A percentile compares a stretch with the other conserved stretches of the same genome.
phyloP scores from a whole-genome alignment of 2,797 vertebrate genomes.

The Clarias fuscus region DNA sequence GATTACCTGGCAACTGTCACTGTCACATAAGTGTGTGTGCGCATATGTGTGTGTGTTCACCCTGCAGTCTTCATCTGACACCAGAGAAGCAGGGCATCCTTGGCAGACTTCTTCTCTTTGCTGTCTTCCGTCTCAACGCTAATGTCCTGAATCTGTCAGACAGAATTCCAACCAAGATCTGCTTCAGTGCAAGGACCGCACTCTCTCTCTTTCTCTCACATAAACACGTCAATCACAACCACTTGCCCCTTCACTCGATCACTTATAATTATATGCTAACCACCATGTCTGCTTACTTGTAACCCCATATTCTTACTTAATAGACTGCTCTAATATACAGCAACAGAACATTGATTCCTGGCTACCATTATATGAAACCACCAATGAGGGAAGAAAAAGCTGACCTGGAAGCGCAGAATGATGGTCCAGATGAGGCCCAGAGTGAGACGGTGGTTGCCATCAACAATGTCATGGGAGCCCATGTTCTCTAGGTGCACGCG shows the following conservation, averaged over 20 bases:
- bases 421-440: constrained; percentile 98
- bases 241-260: background rate
- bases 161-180: constrained; percentile 4
- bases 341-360: background rate
- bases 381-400: background rate
- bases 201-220: too few relatives aligned
- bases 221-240: background rate
- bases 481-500: constrained; percentile 97
- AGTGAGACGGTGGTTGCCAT: constrained; percentile 96
- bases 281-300: background rate
- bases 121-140: constrained; percentile 96
- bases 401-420: constrained; percentile 89
- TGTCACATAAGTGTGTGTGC: background rate
- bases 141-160: constrained; percentile 91
- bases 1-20: background rate
- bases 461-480: constrained; percentile 97
- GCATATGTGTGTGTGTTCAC: constrained; percentile 68
- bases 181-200: constrained; percentile 21
- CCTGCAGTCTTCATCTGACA: constrained; percentile 99
- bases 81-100: constrained; percentile 94
- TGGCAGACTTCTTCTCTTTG: constrained; percentile 94
- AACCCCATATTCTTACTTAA: background rate
- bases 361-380: background rate
- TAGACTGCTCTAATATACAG: background rate
- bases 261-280: background rate